These are phyloP conservation scores for Limanda limanda DNA, from an alignment of 2,113 vertebrate genomes.

Conservation along the genomic window DNA sequence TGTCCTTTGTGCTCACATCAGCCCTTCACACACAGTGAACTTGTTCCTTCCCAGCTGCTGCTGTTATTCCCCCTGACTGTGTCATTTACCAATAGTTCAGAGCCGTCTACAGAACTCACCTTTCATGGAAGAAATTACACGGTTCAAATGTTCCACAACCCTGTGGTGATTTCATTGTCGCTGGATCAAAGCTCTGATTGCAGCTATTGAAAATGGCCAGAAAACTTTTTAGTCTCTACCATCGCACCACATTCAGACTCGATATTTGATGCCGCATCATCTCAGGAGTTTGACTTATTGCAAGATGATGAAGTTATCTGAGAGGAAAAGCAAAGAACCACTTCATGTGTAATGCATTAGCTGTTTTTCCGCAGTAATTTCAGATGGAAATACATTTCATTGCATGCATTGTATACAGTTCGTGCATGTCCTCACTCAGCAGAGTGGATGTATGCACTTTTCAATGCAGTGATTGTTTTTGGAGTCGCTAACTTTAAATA, in stretches of 20 bases:
- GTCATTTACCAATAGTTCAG: slow-evolving; percentile 26
- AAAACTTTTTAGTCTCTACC: not conserved
- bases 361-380: slow-evolving; percentile 7
- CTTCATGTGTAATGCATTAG: slow-evolving; percentile 14
- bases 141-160: slow-evolving; percentile 28
- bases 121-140: slow-evolving; percentile 9
- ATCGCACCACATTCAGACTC: not conserved
- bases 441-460: slow-evolving; percentile 18
- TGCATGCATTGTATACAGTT: slow-evolving; percentile 11
- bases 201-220: slow-evolving; percentile 7
- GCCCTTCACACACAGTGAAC: slow-evolving; percentile 19
- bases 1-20: slow-evolving; percentile 23
- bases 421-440: not conserved
- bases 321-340: not conserved
- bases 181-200: slow-evolving; percentile 28
- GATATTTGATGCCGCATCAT: slow-evolving; percentile 12
- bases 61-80: slow-evolving; percentile 15
- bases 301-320: not conserved
- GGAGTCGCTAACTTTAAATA: slow-evolving; percentile 19
- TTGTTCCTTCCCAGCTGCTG: slow-evolving; percentile 9
- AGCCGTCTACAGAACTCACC: slow-evolving; percentile 1
- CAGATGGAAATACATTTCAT: slow-evolving; percentile 9
- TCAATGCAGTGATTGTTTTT: slow-evolving; percentile 4
- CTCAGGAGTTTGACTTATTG: not conserved
- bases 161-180: slow-evolving; percentile 24